phyloP scores from a whole-genome alignment of 2,797 vertebrate genomes.

The Gobio occitaniae region DNA sequence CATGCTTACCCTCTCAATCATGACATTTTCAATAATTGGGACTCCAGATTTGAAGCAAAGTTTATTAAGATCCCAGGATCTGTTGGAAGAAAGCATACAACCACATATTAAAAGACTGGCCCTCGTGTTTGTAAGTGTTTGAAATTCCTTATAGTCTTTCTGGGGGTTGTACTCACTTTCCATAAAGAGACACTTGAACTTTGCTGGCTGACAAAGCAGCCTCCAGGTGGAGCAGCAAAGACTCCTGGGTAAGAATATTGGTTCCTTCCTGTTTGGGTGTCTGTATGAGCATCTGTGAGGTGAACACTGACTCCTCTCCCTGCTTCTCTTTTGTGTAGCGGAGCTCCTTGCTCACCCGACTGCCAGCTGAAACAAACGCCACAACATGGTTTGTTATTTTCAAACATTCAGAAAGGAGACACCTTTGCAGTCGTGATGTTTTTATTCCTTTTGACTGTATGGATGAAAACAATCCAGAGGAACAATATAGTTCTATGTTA shows the following conservation, averaged over 20 bases:
- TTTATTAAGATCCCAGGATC: slow-evolving; percentile 99
- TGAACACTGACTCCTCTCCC: slow-evolving; percentile 94
- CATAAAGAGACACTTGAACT: slow-evolving; percentile 95
- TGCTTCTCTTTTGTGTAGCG: slow-evolving; percentile 96
- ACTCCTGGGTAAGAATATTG: slow-evolving; percentile 91
- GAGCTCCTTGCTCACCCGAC: slow-evolving; percentile 95
- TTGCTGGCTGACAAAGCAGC: slow-evolving; percentile 93
- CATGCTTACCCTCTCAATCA: slow-evolving; percentile 92
- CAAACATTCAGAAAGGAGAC: neutral
- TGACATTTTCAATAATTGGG: slow-evolving; percentile 96
- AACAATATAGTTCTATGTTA: neutral
- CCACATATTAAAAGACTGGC: slow-evolving; percentile 13
- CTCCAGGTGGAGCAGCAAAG: slow-evolving; percentile 92
- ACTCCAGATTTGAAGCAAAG: slow-evolving; percentile 99
- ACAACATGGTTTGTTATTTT: neutral
- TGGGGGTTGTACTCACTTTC: slow-evolving; percentile 87
- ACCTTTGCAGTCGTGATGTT: neutral
- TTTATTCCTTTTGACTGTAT: neutral
- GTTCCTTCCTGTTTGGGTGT: slow-evolving; percentile 89
- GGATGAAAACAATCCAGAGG: neutral
- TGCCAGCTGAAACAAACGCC: slow-evolving; percentile 82
- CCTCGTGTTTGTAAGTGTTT: neutral
- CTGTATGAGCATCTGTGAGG: slow-evolving; percentile 97
- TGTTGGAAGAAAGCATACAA: slow-evolving; percentile 65
- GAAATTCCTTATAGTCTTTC: slow-evolving; percentile 24